These are phyloP conservation scores for Cephus pygmeus DNA, from an alignment of 2,888 invertebrate genomes.

Conservation along the genomic window DNA sequence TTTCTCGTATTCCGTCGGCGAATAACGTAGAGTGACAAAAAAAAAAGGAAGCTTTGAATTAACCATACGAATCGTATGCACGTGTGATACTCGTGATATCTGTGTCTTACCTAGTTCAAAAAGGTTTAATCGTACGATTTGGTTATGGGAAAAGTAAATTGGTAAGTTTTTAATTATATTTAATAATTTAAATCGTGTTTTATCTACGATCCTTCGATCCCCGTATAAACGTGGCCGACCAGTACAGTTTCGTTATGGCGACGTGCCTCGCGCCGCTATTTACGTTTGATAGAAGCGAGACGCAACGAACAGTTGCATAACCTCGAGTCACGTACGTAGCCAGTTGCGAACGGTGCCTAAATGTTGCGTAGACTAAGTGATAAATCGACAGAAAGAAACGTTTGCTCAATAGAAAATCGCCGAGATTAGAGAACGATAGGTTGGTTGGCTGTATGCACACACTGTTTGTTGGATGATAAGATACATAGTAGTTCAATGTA, in stretches of 20 bases:
- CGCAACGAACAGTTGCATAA: not conserved
- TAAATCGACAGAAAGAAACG: not conserved
- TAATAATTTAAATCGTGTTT: not conserved
- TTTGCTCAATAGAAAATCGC: not conserved
- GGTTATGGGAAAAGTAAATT: not conserved
- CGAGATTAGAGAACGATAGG: not conserved
- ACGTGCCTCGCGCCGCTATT: not conserved
- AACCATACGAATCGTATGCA: not conserved
- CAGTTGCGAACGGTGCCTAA: not conserved
- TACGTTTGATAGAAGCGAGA: not conserved
- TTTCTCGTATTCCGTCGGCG: not conserved
- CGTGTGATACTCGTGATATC: not conserved
- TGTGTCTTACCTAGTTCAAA: not conserved
- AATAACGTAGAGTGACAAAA: not conserved
- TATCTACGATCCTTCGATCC: not conserved
- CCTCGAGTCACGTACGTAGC: not conserved
- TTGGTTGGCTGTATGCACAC: not conserved
- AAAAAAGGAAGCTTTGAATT: not conserved
- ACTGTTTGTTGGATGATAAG: not conserved
- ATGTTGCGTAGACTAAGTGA: not conserved
- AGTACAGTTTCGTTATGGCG: not conserved
- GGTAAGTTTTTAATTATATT: not conserved
- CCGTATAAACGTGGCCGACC: not conserved
- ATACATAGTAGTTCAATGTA: not conserved
- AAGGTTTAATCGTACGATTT: not conserved